These are phyloP conservation scores for Chrysocyon brachyurus DNA, from an alignment of 2,797 vertebrate genomes.

Conservation along the genomic window DNA sequence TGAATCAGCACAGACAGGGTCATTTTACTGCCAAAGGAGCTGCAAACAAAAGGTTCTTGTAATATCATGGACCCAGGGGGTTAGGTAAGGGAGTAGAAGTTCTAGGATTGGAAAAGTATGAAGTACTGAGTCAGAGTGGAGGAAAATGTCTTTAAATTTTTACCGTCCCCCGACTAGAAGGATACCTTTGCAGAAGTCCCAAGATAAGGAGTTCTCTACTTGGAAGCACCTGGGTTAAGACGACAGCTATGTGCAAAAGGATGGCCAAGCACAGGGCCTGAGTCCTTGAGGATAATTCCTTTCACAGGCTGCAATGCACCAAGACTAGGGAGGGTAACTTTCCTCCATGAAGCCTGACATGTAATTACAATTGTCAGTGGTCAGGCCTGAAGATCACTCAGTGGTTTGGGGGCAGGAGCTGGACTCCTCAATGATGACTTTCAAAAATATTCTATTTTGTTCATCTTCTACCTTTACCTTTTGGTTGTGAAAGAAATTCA, in stretches of 20 bases:
- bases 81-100: background rate
- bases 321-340: background rate
- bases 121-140: background rate
- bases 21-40: background rate
- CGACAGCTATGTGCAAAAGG: background rate
- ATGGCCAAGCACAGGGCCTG: background rate
- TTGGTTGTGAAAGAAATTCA: conserved; percentile 37
- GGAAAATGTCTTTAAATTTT: background rate
- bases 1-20: background rate
- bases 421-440: background rate
- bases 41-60: background rate
- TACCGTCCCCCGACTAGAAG: background rate
- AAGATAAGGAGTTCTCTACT: background rate
- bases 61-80: background rate
- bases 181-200: background rate
- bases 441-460: background rate
- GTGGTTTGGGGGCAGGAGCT: background rate
- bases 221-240: background rate
- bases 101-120: background rate
- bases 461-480: conserved; percentile 27
- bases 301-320: background rate
- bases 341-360: background rate
- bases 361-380: background rate
- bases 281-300: background rate
- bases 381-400: background rate